These are phyloP conservation scores for Sarcoramphus papa DNA, from an alignment of 2,797 vertebrate genomes.

Conservation along the genomic window DNA sequence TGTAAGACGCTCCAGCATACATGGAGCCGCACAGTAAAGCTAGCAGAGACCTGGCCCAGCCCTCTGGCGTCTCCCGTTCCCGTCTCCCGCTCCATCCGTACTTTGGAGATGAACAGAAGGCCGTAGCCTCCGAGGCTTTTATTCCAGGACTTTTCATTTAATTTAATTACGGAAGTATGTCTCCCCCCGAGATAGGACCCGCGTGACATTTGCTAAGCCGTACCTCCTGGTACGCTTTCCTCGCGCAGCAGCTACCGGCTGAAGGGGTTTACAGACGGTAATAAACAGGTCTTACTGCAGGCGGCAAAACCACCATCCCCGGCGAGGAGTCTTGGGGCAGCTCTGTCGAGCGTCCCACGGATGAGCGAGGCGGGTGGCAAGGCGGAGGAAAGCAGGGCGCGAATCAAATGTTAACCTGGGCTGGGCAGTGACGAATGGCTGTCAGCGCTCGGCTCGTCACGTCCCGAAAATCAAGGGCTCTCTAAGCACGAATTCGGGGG, in stretches of 20 bases:
- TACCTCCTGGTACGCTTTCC: neutral
- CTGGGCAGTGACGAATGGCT: neutral
- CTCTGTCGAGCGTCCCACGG: neutral
- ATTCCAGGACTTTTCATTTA: neutral
- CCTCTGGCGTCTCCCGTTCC: neutral
- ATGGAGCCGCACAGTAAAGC: neutral
- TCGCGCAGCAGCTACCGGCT: neutral
- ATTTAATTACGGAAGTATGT: neutral
- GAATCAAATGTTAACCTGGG: neutral
- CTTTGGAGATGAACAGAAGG: neutral
- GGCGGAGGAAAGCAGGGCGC: neutral
- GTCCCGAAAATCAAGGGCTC: neutral
- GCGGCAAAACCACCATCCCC: neutral
- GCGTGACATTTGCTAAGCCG: neutral
- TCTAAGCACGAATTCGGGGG: neutral
- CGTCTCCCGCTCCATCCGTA: neutral
- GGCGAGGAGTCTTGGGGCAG: neutral
- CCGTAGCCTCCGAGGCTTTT: neutral
- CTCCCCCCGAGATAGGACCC: neutral
- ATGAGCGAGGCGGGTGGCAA: neutral
- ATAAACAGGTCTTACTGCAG: neutral
- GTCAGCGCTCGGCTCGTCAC: accelerated
- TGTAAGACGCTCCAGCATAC: neutral
- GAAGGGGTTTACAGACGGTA: neutral
- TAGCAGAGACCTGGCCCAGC: neutral